Percentiles rank a stretch among this genome's conserved stretches.
Evolutionary conservation across 2,113 vertebrate species (phyloP).

Genomic region (Chloropsis cyanopogon): DNA sequence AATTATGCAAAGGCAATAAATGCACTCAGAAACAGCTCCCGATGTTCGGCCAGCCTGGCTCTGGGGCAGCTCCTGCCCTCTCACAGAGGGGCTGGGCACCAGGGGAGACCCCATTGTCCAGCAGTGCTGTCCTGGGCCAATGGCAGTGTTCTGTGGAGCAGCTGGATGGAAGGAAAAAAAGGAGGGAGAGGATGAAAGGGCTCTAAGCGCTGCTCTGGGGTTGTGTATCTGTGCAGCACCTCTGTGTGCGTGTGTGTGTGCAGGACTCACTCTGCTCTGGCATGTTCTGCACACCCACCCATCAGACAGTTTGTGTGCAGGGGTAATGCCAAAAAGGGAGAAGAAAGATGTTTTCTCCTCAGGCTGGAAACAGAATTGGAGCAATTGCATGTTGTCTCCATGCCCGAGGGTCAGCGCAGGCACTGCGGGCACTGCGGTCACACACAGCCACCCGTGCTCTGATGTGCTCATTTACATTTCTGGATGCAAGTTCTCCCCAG

Average conservation of each 20-base stretch:
- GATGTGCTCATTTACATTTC: background rate
- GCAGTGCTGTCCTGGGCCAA: background rate
- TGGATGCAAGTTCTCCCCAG: background rate
- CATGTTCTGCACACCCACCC: background rate
- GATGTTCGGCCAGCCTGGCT: conserved; percentile 58
- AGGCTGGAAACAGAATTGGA: background rate
- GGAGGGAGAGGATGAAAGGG: background rate
- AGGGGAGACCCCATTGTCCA: background rate
- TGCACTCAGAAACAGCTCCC: conserved; percentile 83
- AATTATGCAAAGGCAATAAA: conserved; percentile 98
- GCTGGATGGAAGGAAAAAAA: background rate
- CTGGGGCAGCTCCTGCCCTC: conserved; percentile 33
- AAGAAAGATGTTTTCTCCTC: background rate
- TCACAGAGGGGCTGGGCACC: conserved; percentile 53
- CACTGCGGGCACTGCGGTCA: background rate
- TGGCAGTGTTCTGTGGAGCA: background rate
- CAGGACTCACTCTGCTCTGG: background rate
- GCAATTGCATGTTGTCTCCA: background rate
- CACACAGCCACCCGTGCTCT: background rate
- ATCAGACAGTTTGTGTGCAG: background rate
- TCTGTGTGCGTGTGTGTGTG: background rate
- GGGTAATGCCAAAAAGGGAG: background rate
- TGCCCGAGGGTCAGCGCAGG: background rate
- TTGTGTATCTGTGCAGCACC: background rate
- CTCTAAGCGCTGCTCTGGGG: background rate